A percentile compares a stretch with the other conserved stretches of the same genome.
These are phyloP conservation scores for Apostichopus californicus DNA, from an alignment of 35 echinoderm and acorn worm genomes.

Conservation along the genomic window DNA sequence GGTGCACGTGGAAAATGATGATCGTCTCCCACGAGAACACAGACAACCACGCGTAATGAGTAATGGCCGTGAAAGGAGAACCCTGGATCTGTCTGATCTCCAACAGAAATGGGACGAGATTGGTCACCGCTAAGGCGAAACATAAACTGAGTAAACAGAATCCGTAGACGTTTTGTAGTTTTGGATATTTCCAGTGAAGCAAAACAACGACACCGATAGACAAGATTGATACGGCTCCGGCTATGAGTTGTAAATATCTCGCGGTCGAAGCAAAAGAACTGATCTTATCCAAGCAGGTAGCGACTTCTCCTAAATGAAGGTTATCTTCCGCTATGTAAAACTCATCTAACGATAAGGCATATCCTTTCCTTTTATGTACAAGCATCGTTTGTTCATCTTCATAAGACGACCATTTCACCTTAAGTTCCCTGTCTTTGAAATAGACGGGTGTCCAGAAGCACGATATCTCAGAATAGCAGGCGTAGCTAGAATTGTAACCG, in stretches of 20 bases:
- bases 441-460: conserved; percentile 25
- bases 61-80: background rate
- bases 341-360: background rate
- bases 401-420: background rate
- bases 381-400: background rate
- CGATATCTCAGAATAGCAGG: background rate
- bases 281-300: background rate
- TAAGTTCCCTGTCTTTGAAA: background rate
- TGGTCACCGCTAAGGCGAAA: background rate
- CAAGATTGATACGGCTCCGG: background rate
- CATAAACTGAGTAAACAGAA: background rate
- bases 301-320: background rate
- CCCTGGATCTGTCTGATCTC: background rate
- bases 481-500: background rate
- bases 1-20: conserved; percentile 21
- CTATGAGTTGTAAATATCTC: background rate
- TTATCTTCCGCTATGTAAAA: background rate
- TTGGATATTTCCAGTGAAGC: conserved; percentile 4
- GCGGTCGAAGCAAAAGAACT: background rate
- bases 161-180: conserved; percentile 31
- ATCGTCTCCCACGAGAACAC: conserved; percentile 20
- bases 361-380: background rate
- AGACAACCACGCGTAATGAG: background rate
- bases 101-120: background rate
- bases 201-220: background rate